Percentiles rank a stretch among this genome's conserved stretches.
phyloP scores from a whole-genome alignment of 2,888 invertebrate species.

The Unio pictorum region DNA sequence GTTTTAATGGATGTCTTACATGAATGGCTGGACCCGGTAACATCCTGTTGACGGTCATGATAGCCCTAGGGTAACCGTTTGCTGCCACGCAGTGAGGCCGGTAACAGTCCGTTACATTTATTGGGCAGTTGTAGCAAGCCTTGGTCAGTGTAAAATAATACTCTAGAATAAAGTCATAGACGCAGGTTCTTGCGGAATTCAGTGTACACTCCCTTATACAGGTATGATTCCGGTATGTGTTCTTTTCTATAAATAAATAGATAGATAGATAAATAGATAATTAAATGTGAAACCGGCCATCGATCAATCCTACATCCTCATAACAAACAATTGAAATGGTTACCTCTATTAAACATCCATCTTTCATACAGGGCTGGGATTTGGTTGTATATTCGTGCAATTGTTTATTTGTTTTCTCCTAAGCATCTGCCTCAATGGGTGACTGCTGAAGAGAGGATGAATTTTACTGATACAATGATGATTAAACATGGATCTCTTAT shows the following conservation, averaged over 20 bases:
- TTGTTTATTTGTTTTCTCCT: too few relatives aligned
- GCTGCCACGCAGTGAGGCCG: constrained; percentile 87
- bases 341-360: too few relatives aligned
- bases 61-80: constrained; percentile 84
- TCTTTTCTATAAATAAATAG: constrained; percentile 11
- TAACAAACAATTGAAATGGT: too few relatives aligned
- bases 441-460: too few relatives aligned
- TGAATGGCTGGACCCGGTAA: constrained; percentile 87
- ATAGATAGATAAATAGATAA: too few relatives aligned
- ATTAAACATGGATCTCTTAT: too few relatives aligned
- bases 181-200: constrained; percentile 79
- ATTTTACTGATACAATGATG: too few relatives aligned
- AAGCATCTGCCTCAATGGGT: too few relatives aligned
- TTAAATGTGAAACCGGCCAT: too few relatives aligned
- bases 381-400: too few relatives aligned
- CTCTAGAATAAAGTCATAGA: constrained; percentile 83
- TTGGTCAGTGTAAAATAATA: constrained; percentile 89
- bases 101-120: constrained; percentile 82
- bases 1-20: constrained; percentile 21
- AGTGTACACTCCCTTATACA: constrained; percentile 79
- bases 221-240: constrained; percentile 72
- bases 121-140: constrained; percentile 89
- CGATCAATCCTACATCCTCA: too few relatives aligned
- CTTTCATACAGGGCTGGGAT: too few relatives aligned
- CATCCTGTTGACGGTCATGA: constrained; percentile 84